These are phyloP conservation scores for Ennomos quercinarius DNA, from an alignment of 2,888 invertebrate genomes.

Conservation along the genomic window DNA sequence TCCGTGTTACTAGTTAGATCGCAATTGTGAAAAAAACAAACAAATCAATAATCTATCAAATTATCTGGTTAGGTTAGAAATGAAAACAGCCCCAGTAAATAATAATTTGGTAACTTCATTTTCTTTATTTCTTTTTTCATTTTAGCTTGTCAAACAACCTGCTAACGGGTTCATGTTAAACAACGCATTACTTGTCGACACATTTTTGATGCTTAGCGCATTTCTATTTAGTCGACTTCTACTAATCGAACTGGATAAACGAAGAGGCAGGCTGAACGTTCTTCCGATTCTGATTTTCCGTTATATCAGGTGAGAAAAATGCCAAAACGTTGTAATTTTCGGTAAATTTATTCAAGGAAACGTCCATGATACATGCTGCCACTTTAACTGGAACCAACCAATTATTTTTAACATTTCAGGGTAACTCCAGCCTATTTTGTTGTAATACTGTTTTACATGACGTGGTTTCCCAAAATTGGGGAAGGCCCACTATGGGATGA, in stretches of 20 bases:
- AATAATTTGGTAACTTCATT: constrained; percentile 1
- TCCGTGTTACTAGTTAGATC: no score
- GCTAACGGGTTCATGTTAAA: constrained; percentile 87
- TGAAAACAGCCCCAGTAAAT: no score
- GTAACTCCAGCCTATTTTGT: constrained; percentile 91
- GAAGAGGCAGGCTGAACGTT: constrained; percentile 87
- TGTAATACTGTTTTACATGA: constrained; percentile 90
- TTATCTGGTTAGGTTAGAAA: no score
- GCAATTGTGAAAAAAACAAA: no score
- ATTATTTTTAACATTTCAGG: constrained; percentile 65
- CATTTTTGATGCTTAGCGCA: constrained; percentile 89
- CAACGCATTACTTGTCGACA: constrained; percentile 89
- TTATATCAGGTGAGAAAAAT: constrained; percentile 86
- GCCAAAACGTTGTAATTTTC: neutral
- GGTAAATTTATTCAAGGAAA: constrained; percentile 3
- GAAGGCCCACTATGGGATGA: constrained; percentile 91
- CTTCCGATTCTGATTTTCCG: constrained; percentile 87
- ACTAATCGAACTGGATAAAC: constrained; percentile 88
- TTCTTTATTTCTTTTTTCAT: constrained; percentile 39
- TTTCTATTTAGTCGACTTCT: constrained; percentile 89
- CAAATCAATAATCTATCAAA: no score
- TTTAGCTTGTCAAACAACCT: constrained; percentile 83
- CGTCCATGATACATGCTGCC: no score
- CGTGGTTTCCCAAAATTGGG: constrained; percentile 88
- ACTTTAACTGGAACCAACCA: neutral